phyloP scores from a whole-genome alignment of 2,888 invertebrate genomes.

The Ophion ellenae region DNA sequence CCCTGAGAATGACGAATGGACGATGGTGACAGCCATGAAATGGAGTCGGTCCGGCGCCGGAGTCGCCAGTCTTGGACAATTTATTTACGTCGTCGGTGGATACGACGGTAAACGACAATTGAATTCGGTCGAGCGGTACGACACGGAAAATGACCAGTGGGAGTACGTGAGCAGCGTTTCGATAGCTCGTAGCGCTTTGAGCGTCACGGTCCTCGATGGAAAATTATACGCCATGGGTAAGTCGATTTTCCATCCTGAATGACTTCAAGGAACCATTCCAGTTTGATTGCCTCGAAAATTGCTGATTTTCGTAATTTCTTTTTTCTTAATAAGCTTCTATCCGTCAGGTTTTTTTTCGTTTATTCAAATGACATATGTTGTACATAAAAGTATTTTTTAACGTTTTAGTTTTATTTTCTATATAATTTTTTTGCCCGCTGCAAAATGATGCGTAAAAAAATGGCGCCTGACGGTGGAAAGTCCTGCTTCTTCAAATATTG shows the following conservation, averaged over 20 bases:
- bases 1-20: conserved; percentile 96
- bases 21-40: conserved; percentile 91
- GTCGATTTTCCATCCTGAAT: not conserved
- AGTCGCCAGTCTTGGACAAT: conserved; percentile 93
- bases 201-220: conserved; percentile 93
- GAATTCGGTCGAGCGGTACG: conserved; percentile 93
- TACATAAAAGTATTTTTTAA: too few species aligned
- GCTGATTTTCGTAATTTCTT: too few species aligned
- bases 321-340: too few species aligned
- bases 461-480: too few species aligned
- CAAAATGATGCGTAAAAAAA: too few species aligned
- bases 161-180: conserved; percentile 90
- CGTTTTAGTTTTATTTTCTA: too few species aligned
- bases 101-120: conserved; percentile 94
- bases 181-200: conserved; percentile 94
- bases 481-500: too few species aligned
- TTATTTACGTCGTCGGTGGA: conserved; percentile 97
- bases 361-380: too few species aligned
- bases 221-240: conserved; percentile 95
- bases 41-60: conserved; percentile 94
- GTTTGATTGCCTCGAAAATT: too few species aligned
- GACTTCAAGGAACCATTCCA: not conserved
- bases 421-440: too few species aligned
- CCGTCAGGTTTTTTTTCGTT: too few species aligned
- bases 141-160: conserved; percentile 93